These are phyloP conservation scores for Marmota flaviventris DNA, from an alignment of 2,113 vertebrate genomes.

Conservation along the genomic window DNA sequence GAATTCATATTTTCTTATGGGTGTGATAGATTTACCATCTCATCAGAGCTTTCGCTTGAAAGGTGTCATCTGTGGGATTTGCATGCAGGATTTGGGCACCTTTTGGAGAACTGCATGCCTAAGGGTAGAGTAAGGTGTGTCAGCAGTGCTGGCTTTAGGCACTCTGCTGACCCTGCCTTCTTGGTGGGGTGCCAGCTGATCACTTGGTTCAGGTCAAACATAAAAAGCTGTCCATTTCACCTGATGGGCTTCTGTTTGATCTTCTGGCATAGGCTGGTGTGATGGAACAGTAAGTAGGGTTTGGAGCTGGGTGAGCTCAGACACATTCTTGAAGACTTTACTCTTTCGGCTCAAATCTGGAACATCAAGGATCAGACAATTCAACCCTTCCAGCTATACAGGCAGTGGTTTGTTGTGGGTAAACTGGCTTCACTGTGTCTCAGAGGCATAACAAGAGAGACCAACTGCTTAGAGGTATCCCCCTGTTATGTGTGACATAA, in stretches of 20 bases:
- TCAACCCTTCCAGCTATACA: neutral
- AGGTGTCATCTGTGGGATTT: neutral
- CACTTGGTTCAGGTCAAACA: neutral
- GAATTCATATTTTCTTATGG: neutral
- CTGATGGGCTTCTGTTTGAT: neutral
- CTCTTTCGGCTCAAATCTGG: conserved; percentile 35
- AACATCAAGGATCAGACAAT: neutral
- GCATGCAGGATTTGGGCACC: neutral
- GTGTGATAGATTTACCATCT: neutral
- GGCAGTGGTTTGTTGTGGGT: neutral
- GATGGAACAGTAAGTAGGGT: neutral
- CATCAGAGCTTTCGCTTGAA: neutral
- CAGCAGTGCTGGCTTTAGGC: neutral
- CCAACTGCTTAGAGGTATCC: neutral
- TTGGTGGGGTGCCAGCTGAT: neutral
- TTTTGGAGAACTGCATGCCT: neutral
- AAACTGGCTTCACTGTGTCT: neutral
- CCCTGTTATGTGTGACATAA: neutral
- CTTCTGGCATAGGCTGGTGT: neutral
- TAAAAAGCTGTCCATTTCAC: neutral
- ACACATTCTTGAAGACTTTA: conserved; percentile 8
- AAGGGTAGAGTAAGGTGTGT: neutral
- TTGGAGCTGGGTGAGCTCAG: conserved; percentile 38
- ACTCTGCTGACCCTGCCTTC: neutral
- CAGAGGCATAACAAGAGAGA: neutral